Conservation (phyloP, 2,797 vertebrate genomes). For the Trachurus trachurus region DNA sequence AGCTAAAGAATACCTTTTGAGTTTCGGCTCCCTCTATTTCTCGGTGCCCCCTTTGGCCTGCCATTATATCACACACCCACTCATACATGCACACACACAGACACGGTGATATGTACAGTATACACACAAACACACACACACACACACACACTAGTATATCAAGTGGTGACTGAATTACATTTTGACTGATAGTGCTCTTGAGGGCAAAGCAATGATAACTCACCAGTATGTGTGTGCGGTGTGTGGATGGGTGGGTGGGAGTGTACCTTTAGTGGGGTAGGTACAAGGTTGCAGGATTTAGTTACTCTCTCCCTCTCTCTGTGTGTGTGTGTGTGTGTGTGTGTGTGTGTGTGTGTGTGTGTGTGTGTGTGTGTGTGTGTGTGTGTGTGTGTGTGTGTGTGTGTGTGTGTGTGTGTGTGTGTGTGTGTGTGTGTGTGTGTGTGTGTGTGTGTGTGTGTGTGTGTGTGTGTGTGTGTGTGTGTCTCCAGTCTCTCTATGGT, state of each 20-base stretch:
- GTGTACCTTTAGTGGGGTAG: constrained; percentile 61
- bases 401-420: too few species aligned
- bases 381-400: too few species aligned
- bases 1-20: constrained; percentile 82
- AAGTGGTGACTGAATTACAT: constrained; percentile 82
- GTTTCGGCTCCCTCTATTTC: constrained; percentile 78
- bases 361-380: too few species aligned
- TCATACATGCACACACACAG: constrained; percentile 22
- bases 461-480: constrained; percentile 1
- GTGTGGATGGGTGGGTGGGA: constrained; percentile 29
- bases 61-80: constrained; percentile 75
- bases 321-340: constrained; percentile 14
- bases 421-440: too few species aligned
- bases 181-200: constrained; percentile 85
- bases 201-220: constrained; percentile 83
- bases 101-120: constrained; percentile 45
- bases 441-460: constrained; percentile 14
- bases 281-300: constrained; percentile 69
- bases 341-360: constrained; percentile 12
- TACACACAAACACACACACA: constrained; percentile 42
- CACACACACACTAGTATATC: constrained; percentile 75
- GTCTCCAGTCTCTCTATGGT: too few species aligned
- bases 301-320: constrained; percentile 2
- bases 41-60: constrained; percentile 75
- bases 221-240: constrained; percentile 60